These are phyloP conservation scores for Micrasema longulum DNA, from an alignment of 1,140 invertebrate genomes.

Conservation along the genomic window DNA sequence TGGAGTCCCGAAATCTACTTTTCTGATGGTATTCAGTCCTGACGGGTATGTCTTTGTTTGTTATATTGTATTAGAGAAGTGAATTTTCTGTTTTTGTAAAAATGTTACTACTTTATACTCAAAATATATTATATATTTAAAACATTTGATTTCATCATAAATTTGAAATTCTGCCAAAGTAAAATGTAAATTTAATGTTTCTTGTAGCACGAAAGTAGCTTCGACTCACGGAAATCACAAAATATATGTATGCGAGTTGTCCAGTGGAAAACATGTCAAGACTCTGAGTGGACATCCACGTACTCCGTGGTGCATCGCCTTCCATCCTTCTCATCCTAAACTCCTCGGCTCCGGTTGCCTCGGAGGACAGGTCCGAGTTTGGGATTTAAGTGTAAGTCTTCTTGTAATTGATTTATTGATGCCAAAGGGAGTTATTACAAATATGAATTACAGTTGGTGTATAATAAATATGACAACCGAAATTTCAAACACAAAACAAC, in stretches of 20 bases:
- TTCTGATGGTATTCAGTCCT: slow-evolving; percentile 88
- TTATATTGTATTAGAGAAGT: too few relatives aligned
- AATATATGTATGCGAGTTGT: slow-evolving; percentile 88
- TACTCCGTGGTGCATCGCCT: slow-evolving; percentile 93
- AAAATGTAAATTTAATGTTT: too few relatives aligned
- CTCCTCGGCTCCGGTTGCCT: slow-evolving; percentile 90
- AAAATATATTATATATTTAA: too few relatives aligned
- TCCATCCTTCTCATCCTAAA: slow-evolving; percentile 87
- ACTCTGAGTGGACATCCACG: slow-evolving; percentile 86
- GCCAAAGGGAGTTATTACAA: too few relatives aligned
- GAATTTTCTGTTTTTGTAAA: too few relatives aligned
- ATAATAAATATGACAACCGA: too few relatives aligned
- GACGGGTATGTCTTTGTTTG: slow-evolving; percentile 73
- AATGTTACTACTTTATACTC: too few relatives aligned
- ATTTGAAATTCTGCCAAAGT: too few relatives aligned
- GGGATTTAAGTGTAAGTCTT: slow-evolving; percentile 77
- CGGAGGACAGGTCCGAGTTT: slow-evolving; percentile 90
- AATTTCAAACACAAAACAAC: too few relatives aligned
- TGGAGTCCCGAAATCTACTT: slow-evolving; percentile 80
- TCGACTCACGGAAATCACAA: slow-evolving; percentile 93
- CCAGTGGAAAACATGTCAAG: slow-evolving; percentile 82
- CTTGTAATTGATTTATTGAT: too few relatives aligned
- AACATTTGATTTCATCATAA: too few relatives aligned
- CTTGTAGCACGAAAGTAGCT: slow-evolving; percentile 80
- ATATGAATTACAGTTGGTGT: too few relatives aligned